Percentiles rank a stretch among this genome's conserved stretches.
These are phyloP conservation scores for Cistogaster globosa DNA, from an alignment of 2,888 invertebrate genomes.

Conservation along the genomic window DNA sequence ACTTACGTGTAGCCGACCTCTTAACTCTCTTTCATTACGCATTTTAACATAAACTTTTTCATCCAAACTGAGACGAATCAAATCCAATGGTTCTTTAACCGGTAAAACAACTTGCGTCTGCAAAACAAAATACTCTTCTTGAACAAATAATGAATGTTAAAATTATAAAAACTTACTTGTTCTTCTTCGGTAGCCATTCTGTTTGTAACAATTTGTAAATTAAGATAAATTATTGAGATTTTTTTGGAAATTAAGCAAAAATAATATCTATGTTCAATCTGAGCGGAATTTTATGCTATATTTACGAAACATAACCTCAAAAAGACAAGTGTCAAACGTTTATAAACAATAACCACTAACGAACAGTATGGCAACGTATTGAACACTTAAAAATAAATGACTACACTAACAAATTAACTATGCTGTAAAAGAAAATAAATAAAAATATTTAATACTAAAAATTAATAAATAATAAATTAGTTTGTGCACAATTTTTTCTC, in stretches of 20 bases:
- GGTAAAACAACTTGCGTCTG: slow-evolving; percentile 86
- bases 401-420: not conserved
- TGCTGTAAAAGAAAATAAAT: not conserved
- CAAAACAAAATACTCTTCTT: slow-evolving; percentile 4
- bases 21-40: slow-evolving; percentile 98
- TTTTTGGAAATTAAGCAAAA: slow-evolving; percentile 27
- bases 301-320: slow-evolving; percentile 27
- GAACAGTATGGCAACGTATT: slow-evolving; percentile 20
- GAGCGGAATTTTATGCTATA: slow-evolving; percentile 23
- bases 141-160: not conserved
- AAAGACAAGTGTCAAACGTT: slow-evolving; percentile 30
- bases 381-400: not conserved
- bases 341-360: slow-evolving; percentile 18
- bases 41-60: slow-evolving; percentile 99
- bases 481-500: not conserved
- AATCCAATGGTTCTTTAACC: slow-evolving; percentile 98
- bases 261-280: slow-evolving; percentile 22
- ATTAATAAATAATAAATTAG: not conserved
- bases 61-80: slow-evolving; percentile 97
- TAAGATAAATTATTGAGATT: slow-evolving; percentile 63
- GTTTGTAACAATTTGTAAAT: slow-evolving; percentile 52
- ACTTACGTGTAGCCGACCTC: slow-evolving; percentile 95
- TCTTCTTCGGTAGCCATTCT: slow-evolving; percentile 82
- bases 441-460: not conserved
- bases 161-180: slow-evolving; percentile 76